A percentile compares a stretch with the other conserved stretches of the same genome.
Conservation (phyloP, 2,888 invertebrate species). For the Lycia hirtaria region DNA sequence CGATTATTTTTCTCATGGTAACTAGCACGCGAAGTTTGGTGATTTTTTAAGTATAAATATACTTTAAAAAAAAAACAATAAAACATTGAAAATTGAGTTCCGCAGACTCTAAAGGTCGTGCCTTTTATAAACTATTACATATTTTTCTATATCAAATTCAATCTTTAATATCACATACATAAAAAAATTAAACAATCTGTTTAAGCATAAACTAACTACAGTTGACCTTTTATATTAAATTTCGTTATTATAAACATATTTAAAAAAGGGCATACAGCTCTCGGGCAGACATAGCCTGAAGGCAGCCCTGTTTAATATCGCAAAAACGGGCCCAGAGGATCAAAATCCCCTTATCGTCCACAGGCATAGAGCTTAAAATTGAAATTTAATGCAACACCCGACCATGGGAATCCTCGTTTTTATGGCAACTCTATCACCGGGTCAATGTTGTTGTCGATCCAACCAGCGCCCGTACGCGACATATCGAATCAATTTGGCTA, state of each 20-base stretch:
- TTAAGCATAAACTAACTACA: too few species aligned
- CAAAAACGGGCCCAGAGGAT: slow-evolving; percentile 59
- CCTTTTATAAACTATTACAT: too few species aligned
- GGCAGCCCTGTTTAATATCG: slow-evolving; percentile 50
- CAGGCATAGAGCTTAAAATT: slow-evolving; percentile 73
- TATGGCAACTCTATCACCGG: slow-evolving; percentile 24
- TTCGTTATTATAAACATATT: background rate
- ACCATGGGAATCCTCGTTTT: slow-evolving; percentile 22
- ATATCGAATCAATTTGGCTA: slow-evolving; percentile 22
- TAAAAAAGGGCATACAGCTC: background rate
- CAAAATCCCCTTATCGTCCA: slow-evolving; percentile 73
- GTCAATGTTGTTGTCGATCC: slow-evolving; percentile 23
- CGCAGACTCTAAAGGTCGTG: too few species aligned
- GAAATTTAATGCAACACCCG: slow-evolving; percentile 61
- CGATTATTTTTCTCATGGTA: too few species aligned
- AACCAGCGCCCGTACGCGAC: slow-evolving; percentile 23
- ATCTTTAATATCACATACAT: too few species aligned
- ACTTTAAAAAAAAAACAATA: too few species aligned
- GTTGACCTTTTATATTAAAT: too few species aligned
- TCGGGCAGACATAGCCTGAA: slow-evolving; percentile 20
- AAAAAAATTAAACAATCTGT: too few species aligned
- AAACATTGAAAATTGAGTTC: too few species aligned
- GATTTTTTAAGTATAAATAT: too few species aligned
- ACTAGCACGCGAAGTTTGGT: too few species aligned
- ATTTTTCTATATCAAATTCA: too few species aligned